Evolutionary conservation across 2,113 vertebrate genomes (phyloP), one percentile per base, ranked within the genome.

Genomic region (Cranoglanis bouderius): DNA sequence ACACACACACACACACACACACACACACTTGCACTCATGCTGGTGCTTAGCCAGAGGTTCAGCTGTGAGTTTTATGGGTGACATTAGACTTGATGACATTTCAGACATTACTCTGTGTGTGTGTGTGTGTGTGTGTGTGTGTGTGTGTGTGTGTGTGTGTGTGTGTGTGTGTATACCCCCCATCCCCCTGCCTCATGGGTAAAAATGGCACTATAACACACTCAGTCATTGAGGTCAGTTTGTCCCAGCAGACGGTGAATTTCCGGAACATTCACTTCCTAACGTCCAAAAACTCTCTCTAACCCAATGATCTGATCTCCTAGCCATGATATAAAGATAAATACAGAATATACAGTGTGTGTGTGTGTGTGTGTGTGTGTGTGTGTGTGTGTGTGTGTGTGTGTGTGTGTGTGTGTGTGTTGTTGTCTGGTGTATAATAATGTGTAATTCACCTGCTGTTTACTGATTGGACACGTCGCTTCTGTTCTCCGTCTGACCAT

Each of bases 141-240:
- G 72, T 43, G 72, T 75, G 74, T 77, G 74, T 29, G 40, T 49
- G 74, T 77, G 74, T 29, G 40, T 46, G 74, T 77, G 40, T 26
- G 74, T 77, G 74, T 46, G 46, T 51, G 38, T 43, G 40, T 24
- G 16, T 38, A 8, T 43, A 1, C 9, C 32, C 35, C 16, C 38
- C 3, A 49, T 24, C 5, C 26, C 43, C 29, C 12, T 78, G 75
- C 43, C 43, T 78, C 75, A 29, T 49, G 75, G 75, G 75, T 78
- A 78, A 78, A 38, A 78, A 78, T 78, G 40, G 24, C 75, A 26
- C 21, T 77, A 14, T 77, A 46, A 14, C 74, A 78, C 43, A 78
- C 26, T 78, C 43, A 29, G 43, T 78, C 75, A 78, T 78, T 49
- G 75, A 78, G 43, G 75, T 78, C 75, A 78, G 75, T 78, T 46